Conservation (phyloP, 2,888 invertebrate genomes). For the Drosophila meridionalis region DNA sequence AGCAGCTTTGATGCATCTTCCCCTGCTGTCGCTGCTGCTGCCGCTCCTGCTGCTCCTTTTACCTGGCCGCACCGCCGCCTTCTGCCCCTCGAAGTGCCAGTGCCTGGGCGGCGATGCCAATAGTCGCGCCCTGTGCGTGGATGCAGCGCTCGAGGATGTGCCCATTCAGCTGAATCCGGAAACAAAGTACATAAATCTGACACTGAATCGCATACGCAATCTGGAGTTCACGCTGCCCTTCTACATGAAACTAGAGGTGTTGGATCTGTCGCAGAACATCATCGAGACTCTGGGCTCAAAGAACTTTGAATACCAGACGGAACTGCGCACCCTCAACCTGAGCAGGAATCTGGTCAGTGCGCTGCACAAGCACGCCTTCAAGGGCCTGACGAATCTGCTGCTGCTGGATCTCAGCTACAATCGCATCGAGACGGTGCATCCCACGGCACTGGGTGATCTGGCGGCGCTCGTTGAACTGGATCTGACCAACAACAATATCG, state of each 20-base stretch:
- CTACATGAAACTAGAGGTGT: slow-evolving; percentile 91
- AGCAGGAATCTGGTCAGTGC: slow-evolving; percentile 90
- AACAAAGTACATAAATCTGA: slow-evolving; percentile 92
- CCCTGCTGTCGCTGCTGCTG: slow-evolving; percentile 57
- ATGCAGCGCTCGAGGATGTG: slow-evolving; percentile 92
- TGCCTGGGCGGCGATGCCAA: slow-evolving; percentile 90
- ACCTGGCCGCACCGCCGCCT: slow-evolving; percentile 68
- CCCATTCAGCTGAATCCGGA: slow-evolving; percentile 96
- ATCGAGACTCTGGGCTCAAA: slow-evolving; percentile 92
- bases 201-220: slow-evolving; percentile 92
- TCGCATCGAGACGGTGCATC: slow-evolving; percentile 90
- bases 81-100: slow-evolving; percentile 92
- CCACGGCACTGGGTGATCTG: slow-evolving; percentile 92
- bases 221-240: slow-evolving; percentile 92
- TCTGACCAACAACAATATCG: slow-evolving; percentile 91
- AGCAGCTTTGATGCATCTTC: slow-evolving; percentile 26
- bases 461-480: slow-evolving; percentile 90
- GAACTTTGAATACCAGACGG: slow-evolving; percentile 92
- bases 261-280: slow-evolving; percentile 93
- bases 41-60: slow-evolving; percentile 65
- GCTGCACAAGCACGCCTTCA: slow-evolving; percentile 91
- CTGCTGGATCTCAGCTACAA: slow-evolving; percentile 92
- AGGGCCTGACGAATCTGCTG: slow-evolving; percentile 89
- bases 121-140: slow-evolving; percentile 91
- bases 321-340: slow-evolving; percentile 90